phyloP scores from a whole-genome alignment of 2,888 invertebrate genomes.

The Hypolimnas misippus region DNA sequence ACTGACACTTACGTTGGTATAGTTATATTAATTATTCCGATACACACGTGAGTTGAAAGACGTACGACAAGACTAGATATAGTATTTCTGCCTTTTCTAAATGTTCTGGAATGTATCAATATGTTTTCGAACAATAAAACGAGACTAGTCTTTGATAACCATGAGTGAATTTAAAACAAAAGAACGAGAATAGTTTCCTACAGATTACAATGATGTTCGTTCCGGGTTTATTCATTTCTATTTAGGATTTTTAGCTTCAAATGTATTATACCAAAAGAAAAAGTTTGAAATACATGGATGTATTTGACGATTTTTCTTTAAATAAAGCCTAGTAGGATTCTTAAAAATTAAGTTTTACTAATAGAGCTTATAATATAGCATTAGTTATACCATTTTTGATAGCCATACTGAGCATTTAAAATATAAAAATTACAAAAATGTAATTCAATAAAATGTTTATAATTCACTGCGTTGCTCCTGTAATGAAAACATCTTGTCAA shows the following conservation, averaged over 20 bases:
- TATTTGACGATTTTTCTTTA: too few relatives aligned
- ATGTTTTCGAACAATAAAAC: constrained; percentile 32
- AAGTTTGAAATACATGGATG: too few relatives aligned
- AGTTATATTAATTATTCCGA: background rate
- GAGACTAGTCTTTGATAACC: constrained; percentile 30
- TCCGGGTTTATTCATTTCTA: constrained; percentile 26
- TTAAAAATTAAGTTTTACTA: too few relatives aligned
- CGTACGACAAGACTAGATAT: constrained; percentile 1
- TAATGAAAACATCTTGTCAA: background rate
- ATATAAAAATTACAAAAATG: too few relatives aligned
- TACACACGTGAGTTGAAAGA: background rate
- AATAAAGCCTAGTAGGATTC: too few relatives aligned
- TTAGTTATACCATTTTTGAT: too few relatives aligned
- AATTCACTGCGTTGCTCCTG: background rate
- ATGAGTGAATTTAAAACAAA: constrained; percentile 35
- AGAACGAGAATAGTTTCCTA: constrained; percentile 32
- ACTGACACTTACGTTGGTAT: constrained; percentile 9
- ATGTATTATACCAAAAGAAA: too few relatives aligned
- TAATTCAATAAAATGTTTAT: too few relatives aligned
- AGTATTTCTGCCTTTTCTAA: constrained; percentile 4
- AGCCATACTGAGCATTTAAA: too few relatives aligned
- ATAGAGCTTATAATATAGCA: too few relatives aligned
- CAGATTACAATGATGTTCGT: constrained; percentile 34
- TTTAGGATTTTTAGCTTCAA: constrained; percentile 13
- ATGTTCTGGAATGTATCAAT: constrained; percentile 26